Conservation (phyloP, 2,888 invertebrate genomes). For the Eilema depressum region DNA sequence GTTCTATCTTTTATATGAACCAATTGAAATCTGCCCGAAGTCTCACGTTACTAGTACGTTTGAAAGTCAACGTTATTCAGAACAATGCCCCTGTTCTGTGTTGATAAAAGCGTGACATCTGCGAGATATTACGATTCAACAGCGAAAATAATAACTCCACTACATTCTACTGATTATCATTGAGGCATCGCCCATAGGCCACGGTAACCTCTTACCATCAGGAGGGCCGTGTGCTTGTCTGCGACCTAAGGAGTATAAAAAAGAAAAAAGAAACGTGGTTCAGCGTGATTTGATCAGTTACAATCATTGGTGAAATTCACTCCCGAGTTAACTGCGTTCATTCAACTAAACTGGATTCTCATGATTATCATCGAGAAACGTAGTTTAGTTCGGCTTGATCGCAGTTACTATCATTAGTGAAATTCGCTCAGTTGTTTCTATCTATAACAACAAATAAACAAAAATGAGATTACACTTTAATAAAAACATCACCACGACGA, state of each 20-base stretch:
- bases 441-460: neutral
- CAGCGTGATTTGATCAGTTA: too few species aligned
- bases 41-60: too few species aligned
- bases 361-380: neutral
- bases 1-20: too few species aligned
- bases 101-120: neutral
- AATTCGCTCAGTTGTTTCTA: neutral
- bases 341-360: neutral
- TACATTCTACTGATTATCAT: neutral
- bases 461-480: neutral
- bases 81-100: neutral
- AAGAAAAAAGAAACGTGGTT: too few species aligned
- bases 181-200: too few species aligned
- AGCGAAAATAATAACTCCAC: neutral
- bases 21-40: too few species aligned
- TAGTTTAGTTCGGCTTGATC: neutral
- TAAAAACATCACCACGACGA: neutral
- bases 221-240: too few species aligned
- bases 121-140: neutral
- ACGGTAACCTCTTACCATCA: too few species aligned
- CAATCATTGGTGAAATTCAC: too few species aligned
- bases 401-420: neutral
- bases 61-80: too few species aligned
- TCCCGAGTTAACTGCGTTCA: too few species aligned
- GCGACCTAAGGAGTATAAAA: too few species aligned